phyloP scores from a whole-genome alignment of 2,888 invertebrate genomes.

The Lasioglossum lativentre region DNA sequence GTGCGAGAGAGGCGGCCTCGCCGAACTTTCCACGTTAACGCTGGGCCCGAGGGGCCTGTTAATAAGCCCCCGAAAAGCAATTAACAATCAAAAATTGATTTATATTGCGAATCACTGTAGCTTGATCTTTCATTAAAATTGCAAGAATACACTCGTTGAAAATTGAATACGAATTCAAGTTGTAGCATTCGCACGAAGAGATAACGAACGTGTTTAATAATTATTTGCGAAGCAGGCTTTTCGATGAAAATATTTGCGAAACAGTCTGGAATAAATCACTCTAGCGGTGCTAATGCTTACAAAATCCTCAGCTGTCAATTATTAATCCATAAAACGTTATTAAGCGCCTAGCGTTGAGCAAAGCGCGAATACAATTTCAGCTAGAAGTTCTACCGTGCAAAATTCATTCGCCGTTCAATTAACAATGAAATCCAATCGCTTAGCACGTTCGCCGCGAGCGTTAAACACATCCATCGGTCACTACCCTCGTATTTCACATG shows the following conservation, averaged over 20 bases:
- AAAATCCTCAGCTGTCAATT: background rate
- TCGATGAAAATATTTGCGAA: too few relatives aligned
- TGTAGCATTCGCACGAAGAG: background rate
- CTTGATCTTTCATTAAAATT: background rate
- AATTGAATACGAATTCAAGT: background rate
- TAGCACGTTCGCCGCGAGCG: background rate
- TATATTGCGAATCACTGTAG: background rate
- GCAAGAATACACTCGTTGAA: background rate
- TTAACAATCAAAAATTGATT: background rate
- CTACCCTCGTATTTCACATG: background rate
- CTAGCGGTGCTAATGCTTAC: background rate
- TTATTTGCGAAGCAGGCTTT: too few relatives aligned
- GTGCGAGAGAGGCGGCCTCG: conserved; percentile 8
- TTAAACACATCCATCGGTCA: background rate
- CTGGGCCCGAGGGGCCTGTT: background rate
- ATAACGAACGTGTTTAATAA: background rate
- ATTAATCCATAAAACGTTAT: background rate
- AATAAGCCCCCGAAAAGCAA: background rate
- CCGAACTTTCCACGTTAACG: background rate
- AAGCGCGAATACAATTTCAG: background rate
- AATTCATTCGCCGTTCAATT: background rate
- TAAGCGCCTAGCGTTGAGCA: background rate
- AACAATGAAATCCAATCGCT: background rate
- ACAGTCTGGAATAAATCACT: background rate
- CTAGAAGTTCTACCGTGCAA: background rate